Base-by-base conservation (phyloP, 2,888 invertebrate species). In the Molorchus minor region DNA sequence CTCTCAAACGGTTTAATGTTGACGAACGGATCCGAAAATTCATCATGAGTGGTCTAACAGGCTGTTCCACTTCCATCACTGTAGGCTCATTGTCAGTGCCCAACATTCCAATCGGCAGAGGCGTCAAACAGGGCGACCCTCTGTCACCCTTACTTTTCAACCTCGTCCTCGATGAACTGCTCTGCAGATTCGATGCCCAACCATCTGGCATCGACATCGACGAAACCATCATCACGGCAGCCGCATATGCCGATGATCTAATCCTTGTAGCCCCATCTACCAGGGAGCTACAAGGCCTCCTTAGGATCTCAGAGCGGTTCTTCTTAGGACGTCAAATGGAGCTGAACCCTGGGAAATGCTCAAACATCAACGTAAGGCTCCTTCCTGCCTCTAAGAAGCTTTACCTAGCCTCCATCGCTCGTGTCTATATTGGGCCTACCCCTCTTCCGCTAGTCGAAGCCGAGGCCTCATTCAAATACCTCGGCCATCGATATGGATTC, bases 191-290 rank as follows among this genome's bases (percentile, higher is more conserved):
- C 12, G 13, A 12, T 19, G 10, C 43, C 25, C 13, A 19, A 1
- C 43, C 43, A 12, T 21, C 25, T 2, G 25, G 43, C 2, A 7
- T 43, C 21, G 43, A 12, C 20, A 4, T 43, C n/a, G 1, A 43
- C 3, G 43, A 15, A 12, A 12, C 17, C 1, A 15, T 7, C 8
- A 10, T 25, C 7, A 10, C n/a, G n/a, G n/a, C n/a, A n/a, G n/a
- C n/a, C n/a, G n/a, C n/a, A n/a, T n/a, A n/a, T n/a, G n/a, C n/a
- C 21, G 10, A 74, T 10, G 52, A 44, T 8, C 25, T 43, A 1
- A 15, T 44, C 1, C 25, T 29, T 16, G 15, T 44, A 38, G 69
- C 70, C 7, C 71, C 70, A 45, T 40, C 62, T 52, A 12, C 20
- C 1, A 44, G 44, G 44, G 44, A 29, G 25, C 21, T 29, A 16